A percentile compares a stretch with the other conserved stretches of the same genome.
phyloP scores from a whole-genome alignment of 2,888 invertebrate genomes.

The Cryptocheilus praepositus region DNA sequence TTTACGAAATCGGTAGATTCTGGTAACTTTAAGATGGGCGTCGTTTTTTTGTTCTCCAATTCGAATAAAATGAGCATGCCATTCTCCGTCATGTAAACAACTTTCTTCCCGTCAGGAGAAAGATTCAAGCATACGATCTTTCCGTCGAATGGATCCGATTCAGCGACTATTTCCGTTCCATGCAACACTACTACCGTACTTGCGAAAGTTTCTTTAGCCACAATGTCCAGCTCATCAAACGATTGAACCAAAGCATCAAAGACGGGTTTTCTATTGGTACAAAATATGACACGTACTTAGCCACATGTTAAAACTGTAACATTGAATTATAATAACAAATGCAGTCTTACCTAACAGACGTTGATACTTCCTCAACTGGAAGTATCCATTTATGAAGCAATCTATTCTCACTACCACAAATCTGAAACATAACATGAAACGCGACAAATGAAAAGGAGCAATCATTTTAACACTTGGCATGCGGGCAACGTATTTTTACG shows the following conservation, averaged over 20 bases:
- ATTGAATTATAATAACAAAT: conserved; percentile 2
- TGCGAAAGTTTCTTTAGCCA: conserved; percentile 61
- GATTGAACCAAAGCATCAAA: conserved; percentile 65
- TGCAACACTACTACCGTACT: conserved; percentile 69
- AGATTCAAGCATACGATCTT: conserved; percentile 76
- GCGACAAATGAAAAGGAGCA: conserved; percentile 9
- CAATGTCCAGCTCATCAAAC: conserved; percentile 50
- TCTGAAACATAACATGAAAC: conserved; percentile 51
- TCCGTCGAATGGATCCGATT: conserved; percentile 74
- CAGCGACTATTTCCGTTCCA: conserved; percentile 75
- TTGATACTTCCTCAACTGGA: conserved; percentile 52
- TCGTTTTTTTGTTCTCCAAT: conserved; percentile 70
- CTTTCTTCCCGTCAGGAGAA: conserved; percentile 76
- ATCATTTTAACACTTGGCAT: too few species aligned
- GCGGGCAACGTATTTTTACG: too few species aligned
- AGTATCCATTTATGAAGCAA: conserved; percentile 67
- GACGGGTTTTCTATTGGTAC: conserved; percentile 55
- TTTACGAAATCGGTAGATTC: conserved; percentile 36
- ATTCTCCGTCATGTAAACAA: conserved; percentile 76
- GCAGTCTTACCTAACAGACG: conserved; percentile 49
- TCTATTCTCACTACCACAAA: conserved; percentile 65
- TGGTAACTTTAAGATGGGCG: conserved; percentile 71
- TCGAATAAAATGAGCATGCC: conserved; percentile 75
- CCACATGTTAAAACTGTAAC: conserved; percentile 1
- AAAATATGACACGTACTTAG: conserved; percentile 9